Evolutionary conservation across 92 coral and sea anemone species (phyloP), one percentile per base, ranked within the genome.

Genomic region (Plumapathes pennacea): DNA sequence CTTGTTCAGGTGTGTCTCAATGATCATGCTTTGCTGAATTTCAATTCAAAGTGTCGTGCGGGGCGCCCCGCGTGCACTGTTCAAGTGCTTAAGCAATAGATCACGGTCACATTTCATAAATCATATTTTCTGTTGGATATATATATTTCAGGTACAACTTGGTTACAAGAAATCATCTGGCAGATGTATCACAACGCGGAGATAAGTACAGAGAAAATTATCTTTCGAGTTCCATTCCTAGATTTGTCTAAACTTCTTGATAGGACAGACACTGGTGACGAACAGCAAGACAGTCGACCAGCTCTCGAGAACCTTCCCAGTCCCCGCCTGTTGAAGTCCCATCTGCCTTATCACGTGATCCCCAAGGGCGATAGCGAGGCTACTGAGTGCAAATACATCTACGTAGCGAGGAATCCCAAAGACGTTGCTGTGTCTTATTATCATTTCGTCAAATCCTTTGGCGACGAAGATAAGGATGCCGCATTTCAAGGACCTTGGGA

Each of bases 401-500:
- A 55, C 44, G 22, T 55, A 12, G 44, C 62, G 4, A 21, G 63
- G 27, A 57, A 57, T 23, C 63, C 63, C 4, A 57, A 37, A 38
- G 63, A 57, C 17, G 63, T 57, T 0, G 63, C 49, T 17, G 30
- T 37, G 22, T 57, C 63, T 11, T 53, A 46, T 66, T 66, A 66
- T 41, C 52, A 66, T 21, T 66, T 66, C 32, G 32, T 53, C 44
- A 28, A 53, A 12, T 41, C 21, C 1, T 8, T 21, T 28, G 63
- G 52, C n/a, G n/a, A n/a, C n/a, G n/a, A n/a, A n/a, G n/a, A n/a
- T n/a, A n/a, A n/a, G n/a, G n/a, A n/a, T n/a, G 73, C 62, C 13
- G n/a, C n/a, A n/a, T 66, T 12, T 42, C 39, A 42, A 14, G 73
- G 73, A 1, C 63, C 73, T 5, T 66, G 73, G 73, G 62, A 66